Conservation (phyloP, 2,888 invertebrate genomes). For the Mesorhabditis sp. region DNA sequence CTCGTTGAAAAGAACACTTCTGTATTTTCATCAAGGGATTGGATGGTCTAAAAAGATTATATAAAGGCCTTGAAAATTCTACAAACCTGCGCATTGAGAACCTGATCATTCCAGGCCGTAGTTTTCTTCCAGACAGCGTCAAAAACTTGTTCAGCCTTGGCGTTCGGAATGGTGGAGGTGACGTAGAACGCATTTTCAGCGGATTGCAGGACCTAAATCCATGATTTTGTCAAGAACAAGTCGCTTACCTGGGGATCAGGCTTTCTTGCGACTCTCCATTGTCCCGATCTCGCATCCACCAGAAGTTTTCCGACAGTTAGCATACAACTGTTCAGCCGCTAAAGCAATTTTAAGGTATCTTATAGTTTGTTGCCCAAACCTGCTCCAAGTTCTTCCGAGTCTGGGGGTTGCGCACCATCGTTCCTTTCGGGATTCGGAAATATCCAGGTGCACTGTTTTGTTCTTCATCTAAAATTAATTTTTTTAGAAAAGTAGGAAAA, state of each 20-base stretch:
- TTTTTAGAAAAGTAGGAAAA: background rate
- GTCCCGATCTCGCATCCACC: background rate
- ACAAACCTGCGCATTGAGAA: background rate
- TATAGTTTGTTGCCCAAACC: too few species aligned
- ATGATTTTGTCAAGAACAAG: background rate
- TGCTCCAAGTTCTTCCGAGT: too few species aligned
- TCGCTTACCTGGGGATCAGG: background rate
- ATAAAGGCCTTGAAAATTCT: background rate
- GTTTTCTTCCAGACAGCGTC: background rate
- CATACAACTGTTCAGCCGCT: background rate
- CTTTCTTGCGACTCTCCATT: background rate
- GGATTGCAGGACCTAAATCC: background rate
- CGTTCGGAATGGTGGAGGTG: background rate
- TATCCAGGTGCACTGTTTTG: background rate
- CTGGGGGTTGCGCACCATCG: too few species aligned
- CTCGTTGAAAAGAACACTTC: background rate
- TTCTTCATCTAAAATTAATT: background rate
- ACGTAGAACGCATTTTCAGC: background rate
- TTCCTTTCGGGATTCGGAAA: background rate
- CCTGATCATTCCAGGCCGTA: constrained; percentile 1
- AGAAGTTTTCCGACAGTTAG: background rate
- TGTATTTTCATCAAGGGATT: background rate
- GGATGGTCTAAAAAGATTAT: background rate
- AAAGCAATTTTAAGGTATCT: background rate
- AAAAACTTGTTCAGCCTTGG: background rate